A percentile compares a stretch with the other conserved stretches of the same genome.
Evolutionary conservation across 2,888 invertebrate species (phyloP).

Genomic region (Elgonia sp.): DNA sequence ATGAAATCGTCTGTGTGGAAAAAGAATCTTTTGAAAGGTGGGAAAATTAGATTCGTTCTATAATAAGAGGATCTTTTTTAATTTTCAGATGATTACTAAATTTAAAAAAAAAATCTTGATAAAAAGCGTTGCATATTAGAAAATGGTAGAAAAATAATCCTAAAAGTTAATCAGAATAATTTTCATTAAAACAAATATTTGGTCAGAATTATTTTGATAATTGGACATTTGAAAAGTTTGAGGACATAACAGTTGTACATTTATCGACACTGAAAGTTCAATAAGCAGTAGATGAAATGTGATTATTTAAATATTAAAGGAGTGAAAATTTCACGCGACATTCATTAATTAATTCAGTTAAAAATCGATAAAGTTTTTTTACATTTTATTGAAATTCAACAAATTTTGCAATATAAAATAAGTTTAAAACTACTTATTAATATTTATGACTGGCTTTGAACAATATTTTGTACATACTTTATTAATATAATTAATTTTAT

Average conservation of each 20-base stretch:
- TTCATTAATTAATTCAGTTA: not conserved
- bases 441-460: not conserved
- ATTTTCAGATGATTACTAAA: not conserved
- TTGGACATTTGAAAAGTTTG: not conserved
- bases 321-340: not conserved
- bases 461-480: not conserved
- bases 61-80: not conserved
- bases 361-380: not conserved
- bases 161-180: not conserved
- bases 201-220: not conserved
- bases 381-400: not conserved
- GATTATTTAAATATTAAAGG: not conserved
- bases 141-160: not conserved
- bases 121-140: not conserved
- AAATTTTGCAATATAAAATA: not conserved
- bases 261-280: not conserved
- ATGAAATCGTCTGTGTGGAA: not conserved
- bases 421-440: not conserved
- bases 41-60: not conserved
- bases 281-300: not conserved
- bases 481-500: not conserved
- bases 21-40: constrained; percentile 1
- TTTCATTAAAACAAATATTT: not conserved
- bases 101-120: not conserved
- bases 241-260: not conserved